Base-by-base conservation (phyloP, 1,140 invertebrate species). In the Doryteuthis pealeii region DNA sequence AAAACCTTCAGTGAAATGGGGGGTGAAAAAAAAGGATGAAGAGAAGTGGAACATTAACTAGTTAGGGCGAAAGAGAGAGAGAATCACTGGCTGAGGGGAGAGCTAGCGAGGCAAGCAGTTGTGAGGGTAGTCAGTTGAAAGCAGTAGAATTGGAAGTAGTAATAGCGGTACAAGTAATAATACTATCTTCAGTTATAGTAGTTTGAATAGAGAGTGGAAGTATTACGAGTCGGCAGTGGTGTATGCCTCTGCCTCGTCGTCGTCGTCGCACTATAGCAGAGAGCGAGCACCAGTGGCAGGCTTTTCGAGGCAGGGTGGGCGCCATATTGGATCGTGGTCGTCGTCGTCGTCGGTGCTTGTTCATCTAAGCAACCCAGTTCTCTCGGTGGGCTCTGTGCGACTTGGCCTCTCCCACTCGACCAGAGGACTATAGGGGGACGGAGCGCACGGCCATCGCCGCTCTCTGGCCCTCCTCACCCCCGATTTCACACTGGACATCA, bases 271-370 rank as follows among this genome's bases (percentile, higher is more conserved):
- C 35, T 40, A 5, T 3, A 40, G 35, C 35, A 62, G 54, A 6
- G 18, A 62, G 26, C 22, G 18, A 62, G 54, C 54, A 62, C 54
- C 18, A 62, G 22, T 62, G 54, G 54, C 54, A 15, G 54, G 10
- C 18, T 62, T 62, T 62, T 28, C 26, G 26, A 28, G 54, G 22
- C 18, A 28, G 54, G 66, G 18, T 22, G 31, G 66, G 6, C 66
- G 66, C 66, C 66, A 68, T 68, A 31, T 68, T 68, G 66, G 66
- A 68, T 68, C 66, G 66, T 33, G 8, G 22, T 62, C 54, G 54
- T 18, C 54, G 18, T 22, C 54, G 18, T 28, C 54, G 26, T 22
- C 54, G 54, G 26, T 40, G 35, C 35, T 40, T 40, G 35, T 40
- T 40, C 35, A 10, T 40, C 10, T 3, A 10, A 40, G 35, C 35